Evolutionary conservation across 2,888 invertebrate genomes (phyloP), one percentile per base, ranked within the genome.

Genomic region (Melangyna quadrimaculata): DNA sequence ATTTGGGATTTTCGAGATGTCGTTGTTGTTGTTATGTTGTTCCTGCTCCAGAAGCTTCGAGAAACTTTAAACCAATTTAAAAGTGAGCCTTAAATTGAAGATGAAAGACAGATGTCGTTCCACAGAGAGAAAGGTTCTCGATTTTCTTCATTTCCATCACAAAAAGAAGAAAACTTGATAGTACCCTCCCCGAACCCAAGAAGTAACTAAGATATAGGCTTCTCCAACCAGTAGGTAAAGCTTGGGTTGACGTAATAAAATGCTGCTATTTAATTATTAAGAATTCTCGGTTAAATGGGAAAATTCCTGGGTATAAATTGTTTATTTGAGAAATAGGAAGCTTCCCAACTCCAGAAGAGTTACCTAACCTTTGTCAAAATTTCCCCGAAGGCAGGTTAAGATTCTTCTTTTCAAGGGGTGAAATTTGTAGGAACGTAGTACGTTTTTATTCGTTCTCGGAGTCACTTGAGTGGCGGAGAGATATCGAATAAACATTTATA

Each of bases 31-130:
- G 22, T 17, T 45, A 10, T 27, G 45, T 29, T 35, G 51, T 29
- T 43, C 17, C n/a, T 45, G 29, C 27, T 22, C 10, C 6, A 63
- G 71, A 32, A 35, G 22, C 7, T 9, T 53, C 12, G 35, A n/a
- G 22, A 69, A 74, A 74, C 51, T 45, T 79, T 69, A 53, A 79
- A 73, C 67, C 32, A 37, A 40, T 40, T 61, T 53, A 35, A 29
- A 29, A 55, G 7, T 40, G 10, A 19, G 17, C 29, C 27, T 65
- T 29, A 75, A 77, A 77, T 71, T 75, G 40, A 75, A 67, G 65
- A 75, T 67, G 71, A 81, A 75, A 65, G 81, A 59, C 81, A 74
- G 80, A 65, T 80, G 74, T 57, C 63, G 43, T 45, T 65, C 3
- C 3, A 3, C 65, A 1, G 1, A 61, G 40, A 51, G 37, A 35